A percentile compares a stretch with the other conserved stretches of the same genome.
phyloP scores from a whole-genome alignment of 30 jellyfish, hydroid and myxozoan species.

The Pseudorhiza aurosa region DNA sequence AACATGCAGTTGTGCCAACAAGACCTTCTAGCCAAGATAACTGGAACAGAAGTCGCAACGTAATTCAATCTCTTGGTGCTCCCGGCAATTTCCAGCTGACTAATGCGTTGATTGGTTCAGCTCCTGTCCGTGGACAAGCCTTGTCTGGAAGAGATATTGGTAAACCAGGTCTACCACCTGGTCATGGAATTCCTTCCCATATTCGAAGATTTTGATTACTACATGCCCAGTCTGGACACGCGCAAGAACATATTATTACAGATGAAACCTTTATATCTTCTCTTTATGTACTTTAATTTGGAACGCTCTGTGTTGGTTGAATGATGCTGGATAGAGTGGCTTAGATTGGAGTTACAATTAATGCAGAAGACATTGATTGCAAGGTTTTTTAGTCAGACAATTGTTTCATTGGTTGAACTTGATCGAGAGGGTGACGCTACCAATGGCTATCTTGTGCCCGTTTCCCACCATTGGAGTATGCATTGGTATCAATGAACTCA shows the following conservation, averaged over 20 bases:
- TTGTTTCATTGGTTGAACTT: too few species aligned
- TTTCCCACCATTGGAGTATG: too few species aligned
- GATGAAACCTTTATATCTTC: neutral
- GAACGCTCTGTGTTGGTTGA: too few species aligned
- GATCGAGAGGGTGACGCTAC: too few species aligned
- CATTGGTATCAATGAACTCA: too few species aligned
- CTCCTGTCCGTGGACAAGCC: slow-evolving; percentile 9
- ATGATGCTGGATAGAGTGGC: too few species aligned
- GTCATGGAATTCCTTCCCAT: slow-evolving; percentile 58
- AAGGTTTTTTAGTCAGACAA: too few species aligned
- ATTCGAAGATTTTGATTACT: slow-evolving; percentile 37
- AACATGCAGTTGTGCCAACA: neutral
- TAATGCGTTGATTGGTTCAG: slow-evolving; percentile 2
- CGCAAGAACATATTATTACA: neutral
- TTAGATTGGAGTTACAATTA: too few species aligned
- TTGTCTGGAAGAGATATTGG: slow-evolving; percentile 34
- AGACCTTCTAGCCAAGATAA: slow-evolving; percentile 75
- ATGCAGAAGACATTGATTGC: too few species aligned
- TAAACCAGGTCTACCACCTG: slow-evolving; percentile 43
- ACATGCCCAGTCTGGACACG: neutral
- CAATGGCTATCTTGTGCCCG: too few species aligned
- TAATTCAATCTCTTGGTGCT: slow-evolving; percentile 23
- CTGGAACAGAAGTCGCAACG: slow-evolving; percentile 63
- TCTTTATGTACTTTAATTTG: too few species aligned
- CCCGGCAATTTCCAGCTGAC: slow-evolving; percentile 14